phyloP scores from a whole-genome alignment of 2,113 vertebrate genomes.

The human (Homo sapiens) region GRCh38 chr17:34769001-34769500 shows the following conservation, averaged over 20 bases:
- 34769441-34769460: not conserved
- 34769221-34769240: fast-evolving
- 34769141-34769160: not conserved
- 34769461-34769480: too few relatives aligned
- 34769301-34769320: not conserved
- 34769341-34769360: not conserved
- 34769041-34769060: not conserved
- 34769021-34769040: not conserved
- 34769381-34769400: fast-evolving
- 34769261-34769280: fast-evolving
- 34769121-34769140: fast-evolving
- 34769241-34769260: not conserved
- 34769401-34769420: not conserved
- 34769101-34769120: fast-evolving
- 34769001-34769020: not conserved
- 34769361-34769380: not conserved
- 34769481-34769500: too few relatives aligned
- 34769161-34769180: not conserved
- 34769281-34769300: not conserved
- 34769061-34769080: not conserved
- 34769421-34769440: fast-evolving
- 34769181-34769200: not conserved
- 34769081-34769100: not conserved
- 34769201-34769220: not conserved
- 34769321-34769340: not conserved